Percentiles rank a stretch among this genome's conserved stretches.
Conservation (phyloP, 2,888 invertebrate genomes). For the Brachyptera risi region DNA sequence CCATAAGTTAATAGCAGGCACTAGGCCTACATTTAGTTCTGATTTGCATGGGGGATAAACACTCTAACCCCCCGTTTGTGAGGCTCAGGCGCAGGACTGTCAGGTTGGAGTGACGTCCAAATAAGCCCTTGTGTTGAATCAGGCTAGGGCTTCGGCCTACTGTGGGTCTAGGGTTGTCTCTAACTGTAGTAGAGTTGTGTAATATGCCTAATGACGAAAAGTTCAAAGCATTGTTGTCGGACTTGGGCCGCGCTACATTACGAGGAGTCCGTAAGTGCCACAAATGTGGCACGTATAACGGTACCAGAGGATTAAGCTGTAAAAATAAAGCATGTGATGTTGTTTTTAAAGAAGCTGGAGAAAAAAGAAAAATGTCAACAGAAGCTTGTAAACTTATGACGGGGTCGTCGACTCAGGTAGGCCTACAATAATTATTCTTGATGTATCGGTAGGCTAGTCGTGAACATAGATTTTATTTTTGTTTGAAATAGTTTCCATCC, state of each 20-base stretch:
- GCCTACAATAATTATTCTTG: slow-evolving; percentile 1
- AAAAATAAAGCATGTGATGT: slow-evolving; percentile 67
- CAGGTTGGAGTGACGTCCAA: too few relatives aligned
- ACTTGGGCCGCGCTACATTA: slow-evolving; percentile 59
- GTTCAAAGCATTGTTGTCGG: slow-evolving; percentile 48
- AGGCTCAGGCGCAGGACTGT: too few relatives aligned
- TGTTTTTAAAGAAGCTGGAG: slow-evolving; percentile 58
- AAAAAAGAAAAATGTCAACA: slow-evolving; percentile 53
- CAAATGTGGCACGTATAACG: slow-evolving; percentile 71
- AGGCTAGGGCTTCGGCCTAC: too few relatives aligned
- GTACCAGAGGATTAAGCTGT: slow-evolving; percentile 67
- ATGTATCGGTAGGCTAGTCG: neutral
- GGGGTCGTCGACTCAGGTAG: slow-evolving; percentile 53
- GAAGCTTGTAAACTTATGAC: slow-evolving; percentile 64
- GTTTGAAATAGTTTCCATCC: too few relatives aligned
- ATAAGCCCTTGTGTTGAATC: too few relatives aligned
- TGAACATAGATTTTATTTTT: neutral
- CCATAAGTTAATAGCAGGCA: too few relatives aligned
- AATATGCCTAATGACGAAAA: slow-evolving; percentile 46
- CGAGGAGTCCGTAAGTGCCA: slow-evolving; percentile 70
- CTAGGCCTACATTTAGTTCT: too few relatives aligned
- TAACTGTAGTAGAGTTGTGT: too few relatives aligned
- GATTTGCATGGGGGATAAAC: too few relatives aligned
- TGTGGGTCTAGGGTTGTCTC: too few relatives aligned
- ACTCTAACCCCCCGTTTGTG: too few relatives aligned